These are phyloP conservation scores for Microcebus lehilahytsara DNA, from an alignment of 2,113 vertebrate genomes.

Conservation along the genomic window DNA sequence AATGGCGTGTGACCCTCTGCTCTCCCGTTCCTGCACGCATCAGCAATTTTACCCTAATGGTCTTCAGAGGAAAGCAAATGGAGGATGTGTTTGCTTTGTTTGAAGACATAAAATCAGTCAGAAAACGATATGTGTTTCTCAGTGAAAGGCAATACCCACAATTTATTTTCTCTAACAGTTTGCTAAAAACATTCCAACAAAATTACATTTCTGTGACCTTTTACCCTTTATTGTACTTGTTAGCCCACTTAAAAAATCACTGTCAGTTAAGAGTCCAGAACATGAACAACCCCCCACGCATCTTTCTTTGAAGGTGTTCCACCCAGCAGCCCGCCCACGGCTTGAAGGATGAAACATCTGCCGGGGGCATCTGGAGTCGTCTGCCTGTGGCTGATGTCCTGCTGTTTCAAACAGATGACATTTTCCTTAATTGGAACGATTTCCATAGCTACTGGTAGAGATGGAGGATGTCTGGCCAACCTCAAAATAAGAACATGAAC, in stretches of 20 bases:
- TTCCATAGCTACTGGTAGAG: conserved; percentile 61
- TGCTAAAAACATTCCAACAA: conserved; percentile 58
- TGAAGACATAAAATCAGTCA: conserved; percentile 56
- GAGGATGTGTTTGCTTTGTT: conserved; percentile 48
- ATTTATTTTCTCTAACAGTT: conserved; percentile 67
- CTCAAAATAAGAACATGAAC: conserved; percentile 63
- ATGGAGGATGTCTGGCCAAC: conserved; percentile 49
- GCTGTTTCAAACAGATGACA: conserved; percentile 71
- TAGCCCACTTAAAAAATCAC: conserved; percentile 53
- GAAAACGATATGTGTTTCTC: conserved; percentile 63
- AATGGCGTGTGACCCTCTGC: background rate
- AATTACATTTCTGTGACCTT: conserved; percentile 60
- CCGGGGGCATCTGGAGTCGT: conserved; percentile 5
- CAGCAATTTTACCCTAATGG: conserved; percentile 59
- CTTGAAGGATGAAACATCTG: conserved; percentile 72
- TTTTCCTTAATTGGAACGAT: conserved; percentile 62
- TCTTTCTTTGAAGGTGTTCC: conserved; percentile 47
- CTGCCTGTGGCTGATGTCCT: conserved; percentile 29
- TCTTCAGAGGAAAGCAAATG: conserved; percentile 53
- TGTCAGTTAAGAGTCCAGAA: conserved; percentile 51
- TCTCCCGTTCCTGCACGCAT: background rate
- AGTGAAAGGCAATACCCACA: conserved; percentile 53
- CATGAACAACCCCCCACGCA: background rate
- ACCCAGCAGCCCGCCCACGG: background rate
- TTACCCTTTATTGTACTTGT: conserved; percentile 55